These are phyloP conservation scores for Pyxicephalus adspersus DNA, from an alignment of 2,113 vertebrate genomes.

Conservation along the genomic window DNA sequence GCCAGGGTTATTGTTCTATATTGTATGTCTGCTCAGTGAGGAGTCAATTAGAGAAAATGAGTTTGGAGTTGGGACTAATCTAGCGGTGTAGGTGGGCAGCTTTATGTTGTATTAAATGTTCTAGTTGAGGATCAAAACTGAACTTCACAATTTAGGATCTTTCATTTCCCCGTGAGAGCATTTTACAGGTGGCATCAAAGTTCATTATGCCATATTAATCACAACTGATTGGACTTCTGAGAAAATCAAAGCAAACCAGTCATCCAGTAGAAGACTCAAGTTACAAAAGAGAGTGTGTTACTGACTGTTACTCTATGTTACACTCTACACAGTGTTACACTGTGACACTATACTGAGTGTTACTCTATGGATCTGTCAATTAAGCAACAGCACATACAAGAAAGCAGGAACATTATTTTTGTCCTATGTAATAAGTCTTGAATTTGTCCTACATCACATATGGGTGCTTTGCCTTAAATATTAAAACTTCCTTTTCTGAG, in stretches of 20 bases:
- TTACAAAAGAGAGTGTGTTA: no score
- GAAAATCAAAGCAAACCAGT: constrained; percentile 57
- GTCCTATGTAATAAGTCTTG: no score
- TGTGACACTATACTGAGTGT: background rate
- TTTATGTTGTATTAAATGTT: constrained; percentile 52
- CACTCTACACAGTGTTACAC: no score
- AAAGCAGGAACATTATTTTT: no score
- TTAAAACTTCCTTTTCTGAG: no score
- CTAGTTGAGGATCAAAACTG: constrained; percentile 57
- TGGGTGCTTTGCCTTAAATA: no score
- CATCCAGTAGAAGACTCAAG: constrained; percentile 29
- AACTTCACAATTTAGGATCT: constrained; percentile 51
- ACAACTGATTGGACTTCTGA: constrained; percentile 63
- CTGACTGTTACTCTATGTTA: no score
- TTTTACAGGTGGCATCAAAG: constrained; percentile 60
- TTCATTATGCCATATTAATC: constrained; percentile 65
- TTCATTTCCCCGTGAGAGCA: constrained; percentile 42
- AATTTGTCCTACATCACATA: no score
- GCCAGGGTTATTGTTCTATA: constrained; percentile 57
- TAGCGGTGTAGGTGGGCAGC: constrained; percentile 53
- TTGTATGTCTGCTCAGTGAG: constrained; percentile 45
- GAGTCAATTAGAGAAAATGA: constrained; percentile 70
- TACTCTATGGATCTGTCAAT: no score
- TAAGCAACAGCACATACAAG: no score
- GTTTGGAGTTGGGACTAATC: constrained; percentile 59